Conservation (phyloP, 2,113 vertebrate genomes). For the Microtus oregoni region DNA sequence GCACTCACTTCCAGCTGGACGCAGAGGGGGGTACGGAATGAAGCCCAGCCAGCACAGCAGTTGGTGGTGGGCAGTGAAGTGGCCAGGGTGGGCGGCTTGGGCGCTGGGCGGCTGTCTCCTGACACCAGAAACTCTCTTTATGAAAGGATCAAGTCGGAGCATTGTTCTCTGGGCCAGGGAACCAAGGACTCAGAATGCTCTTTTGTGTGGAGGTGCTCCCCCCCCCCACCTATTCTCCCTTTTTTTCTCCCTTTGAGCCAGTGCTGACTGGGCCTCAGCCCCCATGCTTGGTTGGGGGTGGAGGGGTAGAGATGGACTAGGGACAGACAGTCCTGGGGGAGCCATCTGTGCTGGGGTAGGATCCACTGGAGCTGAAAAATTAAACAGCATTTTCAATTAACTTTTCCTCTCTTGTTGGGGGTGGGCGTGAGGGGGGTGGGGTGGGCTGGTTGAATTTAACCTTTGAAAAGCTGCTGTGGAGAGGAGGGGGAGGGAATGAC, state of each 20-base stretch:
- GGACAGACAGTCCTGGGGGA: constrained; percentile 93
- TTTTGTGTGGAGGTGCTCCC: constrained; percentile 93
- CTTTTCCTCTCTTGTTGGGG: constrained; percentile 87
- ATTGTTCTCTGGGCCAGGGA: constrained; percentile 92
- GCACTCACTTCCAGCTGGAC: constrained; percentile 80
- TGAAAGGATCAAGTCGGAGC: constrained; percentile 92
- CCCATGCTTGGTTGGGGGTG: constrained; percentile 76
- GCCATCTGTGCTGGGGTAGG: constrained; percentile 96
- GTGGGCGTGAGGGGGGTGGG: constrained; percentile 71
- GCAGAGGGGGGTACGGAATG: constrained; percentile 76
- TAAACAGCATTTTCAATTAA: constrained; percentile 92
- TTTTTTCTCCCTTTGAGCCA: constrained; percentile 88
- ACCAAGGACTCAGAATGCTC: constrained; percentile 95
- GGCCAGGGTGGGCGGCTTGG: constrained; percentile 77
- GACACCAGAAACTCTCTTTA: constrained; percentile 94
- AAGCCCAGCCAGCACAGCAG: constrained; percentile 77
- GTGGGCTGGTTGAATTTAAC: constrained; percentile 88
- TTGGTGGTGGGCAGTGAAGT: constrained; percentile 83
- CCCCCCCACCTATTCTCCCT: constrained; percentile 53
- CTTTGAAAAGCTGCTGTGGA: constrained; percentile 83
- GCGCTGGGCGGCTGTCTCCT: constrained; percentile 93
- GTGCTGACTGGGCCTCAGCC: constrained; percentile 90
- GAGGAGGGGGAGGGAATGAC: constrained; percentile 66
- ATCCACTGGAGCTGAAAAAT: constrained; percentile 92
- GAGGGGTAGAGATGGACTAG: constrained; percentile 88